Evolutionary conservation across 2,797 vertebrate genomes (phyloP).

Genomic region (Macroramphosus scolopax): DNA sequence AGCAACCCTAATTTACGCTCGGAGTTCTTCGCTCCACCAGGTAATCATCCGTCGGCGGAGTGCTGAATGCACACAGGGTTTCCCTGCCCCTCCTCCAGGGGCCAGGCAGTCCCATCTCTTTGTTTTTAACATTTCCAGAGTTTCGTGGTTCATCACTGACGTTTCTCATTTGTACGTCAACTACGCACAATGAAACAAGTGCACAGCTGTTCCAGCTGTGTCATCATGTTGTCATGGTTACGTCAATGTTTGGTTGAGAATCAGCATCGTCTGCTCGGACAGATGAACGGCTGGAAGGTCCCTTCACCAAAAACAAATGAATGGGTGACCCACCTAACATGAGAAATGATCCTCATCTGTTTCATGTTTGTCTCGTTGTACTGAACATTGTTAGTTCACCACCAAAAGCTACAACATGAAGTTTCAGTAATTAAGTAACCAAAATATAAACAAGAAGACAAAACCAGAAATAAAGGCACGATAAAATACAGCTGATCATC

Average conservation of each 20-base stretch:
- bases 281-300: too few relatives aligned
- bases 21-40: slow-evolving; percentile 90
- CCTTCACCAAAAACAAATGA: too few relatives aligned
- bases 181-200: not conserved
- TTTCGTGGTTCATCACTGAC: too few relatives aligned
- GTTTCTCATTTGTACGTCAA: slow-evolving; percentile 9
- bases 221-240: slow-evolving; percentile 22
- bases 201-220: slow-evolving; percentile 1
- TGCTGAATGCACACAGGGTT: slow-evolving; percentile 38
- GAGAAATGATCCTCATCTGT: not conserved
- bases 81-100: slow-evolving; percentile 27
- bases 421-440: too few relatives aligned
- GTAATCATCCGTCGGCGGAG: slow-evolving; percentile 77
- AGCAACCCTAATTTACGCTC: slow-evolving; percentile 88
- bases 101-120: slow-evolving; percentile 12
- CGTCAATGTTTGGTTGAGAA: too few relatives aligned
- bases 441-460: too few relatives aligned
- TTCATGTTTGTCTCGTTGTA: slow-evolving; percentile 6
- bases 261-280: too few relatives aligned
- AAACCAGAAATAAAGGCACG: too few relatives aligned
- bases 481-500: too few relatives aligned
- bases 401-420: too few relatives aligned
- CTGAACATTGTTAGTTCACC: slow-evolving; percentile 3
- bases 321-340: not conserved
- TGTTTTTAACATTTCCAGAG: not conserved